These are phyloP conservation scores for Blomia tropicalis DNA, from an alignment of 2,888 invertebrate genomes.

Conservation along the genomic window DNA sequence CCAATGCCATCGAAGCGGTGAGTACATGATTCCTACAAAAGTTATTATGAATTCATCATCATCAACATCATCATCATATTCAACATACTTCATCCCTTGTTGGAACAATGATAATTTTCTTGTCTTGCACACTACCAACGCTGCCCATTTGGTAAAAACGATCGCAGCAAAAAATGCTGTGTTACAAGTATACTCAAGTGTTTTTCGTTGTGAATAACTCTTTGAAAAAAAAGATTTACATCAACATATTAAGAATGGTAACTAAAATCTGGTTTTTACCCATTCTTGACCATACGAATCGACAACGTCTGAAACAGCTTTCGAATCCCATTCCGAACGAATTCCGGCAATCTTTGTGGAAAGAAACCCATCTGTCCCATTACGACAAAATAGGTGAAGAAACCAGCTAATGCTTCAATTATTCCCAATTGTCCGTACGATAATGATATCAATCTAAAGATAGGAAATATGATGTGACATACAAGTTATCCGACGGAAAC, in stretches of 20 bases:
- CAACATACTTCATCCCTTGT: slow-evolving; percentile 38
- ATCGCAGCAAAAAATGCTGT: slow-evolving; percentile 40
- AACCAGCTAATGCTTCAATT: slow-evolving; percentile 43
- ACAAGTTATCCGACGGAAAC: neutral
- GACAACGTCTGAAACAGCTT: slow-evolving; percentile 40
- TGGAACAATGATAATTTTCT: slow-evolving; percentile 38
- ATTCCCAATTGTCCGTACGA: slow-evolving; percentile 76
- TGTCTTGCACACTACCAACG: slow-evolving; percentile 40
- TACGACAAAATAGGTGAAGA: slow-evolving; percentile 92
- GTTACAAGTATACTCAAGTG: slow-evolving; percentile 39
- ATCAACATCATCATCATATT: neutral
- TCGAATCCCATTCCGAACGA: slow-evolving; percentile 41
- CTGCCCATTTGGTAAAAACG: slow-evolving; percentile 40
- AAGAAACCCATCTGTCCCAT: slow-evolving; percentile 98
- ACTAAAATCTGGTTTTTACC: slow-evolving; percentile 27
- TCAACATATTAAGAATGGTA: neutral
- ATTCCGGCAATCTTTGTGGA: slow-evolving; percentile 38
- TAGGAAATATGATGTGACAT: neutral
- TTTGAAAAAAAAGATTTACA: slow-evolving; percentile 3
- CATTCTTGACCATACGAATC: slow-evolving; percentile 42
- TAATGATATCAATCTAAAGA: slow-evolving; percentile 69
- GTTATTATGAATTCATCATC: no score
- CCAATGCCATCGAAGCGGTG: slow-evolving; percentile 14
- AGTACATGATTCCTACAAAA: slow-evolving; percentile 21
- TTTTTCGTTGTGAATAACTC: slow-evolving; percentile 37